These are phyloP conservation scores for Threskiornis aethiopicus DNA, from an alignment of 2,797 vertebrate genomes.

Conservation along the genomic window DNA sequence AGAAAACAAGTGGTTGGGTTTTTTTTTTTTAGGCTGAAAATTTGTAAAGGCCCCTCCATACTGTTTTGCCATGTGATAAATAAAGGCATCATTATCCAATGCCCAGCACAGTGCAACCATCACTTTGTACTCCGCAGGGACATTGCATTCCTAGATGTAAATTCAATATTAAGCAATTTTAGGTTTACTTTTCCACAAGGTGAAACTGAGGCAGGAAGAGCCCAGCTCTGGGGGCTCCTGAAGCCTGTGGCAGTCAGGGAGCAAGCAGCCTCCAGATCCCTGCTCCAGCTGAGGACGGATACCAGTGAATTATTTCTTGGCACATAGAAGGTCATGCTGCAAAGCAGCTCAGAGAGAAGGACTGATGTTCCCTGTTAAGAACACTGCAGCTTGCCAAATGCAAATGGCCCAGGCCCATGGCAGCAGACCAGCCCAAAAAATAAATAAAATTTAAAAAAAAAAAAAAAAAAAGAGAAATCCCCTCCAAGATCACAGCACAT, in stretches of 20 bases:
- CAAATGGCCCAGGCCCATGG: not conserved
- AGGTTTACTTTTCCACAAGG: not conserved
- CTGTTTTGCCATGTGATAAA: not conserved
- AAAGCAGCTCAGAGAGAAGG: not conserved
- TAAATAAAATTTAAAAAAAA: not conserved
- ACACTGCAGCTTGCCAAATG: not conserved
- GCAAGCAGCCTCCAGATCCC: not conserved
- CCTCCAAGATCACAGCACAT: not conserved
- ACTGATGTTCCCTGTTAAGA: not conserved
- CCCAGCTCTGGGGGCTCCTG: not conserved
- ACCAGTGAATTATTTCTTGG: not conserved
- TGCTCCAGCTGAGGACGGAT: not conserved
- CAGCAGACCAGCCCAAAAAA: not conserved
- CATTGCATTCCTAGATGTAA: not conserved
- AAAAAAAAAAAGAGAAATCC: not conserved
- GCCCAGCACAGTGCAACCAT: fast-evolving
- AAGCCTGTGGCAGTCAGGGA: not conserved
- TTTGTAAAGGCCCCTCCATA: not conserved
- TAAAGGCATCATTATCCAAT: fast-evolving
- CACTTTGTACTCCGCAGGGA: not conserved
- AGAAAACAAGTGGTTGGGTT: not conserved
- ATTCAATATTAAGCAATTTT: not conserved
- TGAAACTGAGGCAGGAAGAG: not conserved
- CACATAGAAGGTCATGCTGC: not conserved
- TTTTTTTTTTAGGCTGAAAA: too few relatives aligned